Base-by-base conservation (phyloP, 2,888 invertebrate species). In the Bugula neritina region DNA sequence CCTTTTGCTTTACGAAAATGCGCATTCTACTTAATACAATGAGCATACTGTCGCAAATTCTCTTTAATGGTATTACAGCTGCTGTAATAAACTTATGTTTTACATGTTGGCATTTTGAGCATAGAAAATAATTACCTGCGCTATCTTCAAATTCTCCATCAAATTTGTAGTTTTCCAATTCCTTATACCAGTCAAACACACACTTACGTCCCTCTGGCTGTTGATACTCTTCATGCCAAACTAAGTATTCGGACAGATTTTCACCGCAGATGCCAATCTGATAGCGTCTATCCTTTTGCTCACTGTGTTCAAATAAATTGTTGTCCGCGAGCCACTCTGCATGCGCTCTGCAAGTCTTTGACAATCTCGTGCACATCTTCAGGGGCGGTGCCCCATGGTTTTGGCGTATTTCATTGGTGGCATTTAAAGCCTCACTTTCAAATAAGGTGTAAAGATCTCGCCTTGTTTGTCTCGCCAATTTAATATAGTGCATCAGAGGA, bases 281-380 rank as follows among this genome's bases (percentile, higher is more conserved):
- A 23, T 70, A 54, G 35, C 52, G n/a, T 70, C 70, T 70, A 2
- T 70, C 70, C 29, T 70, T 54, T 43, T 5, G 3, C 29, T 43
- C 25, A 54, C 70, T 70, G 52, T 70, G 70, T 29, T 70, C 70
- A 70, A 70, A 70, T 43, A 70, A 43, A 31, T 70, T 43, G 29
- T 70, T 70, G 5, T 13, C 70, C 2, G 27, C 70, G 5, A 70
- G 31, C 70, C 70, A 70, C 23, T 70, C 54, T 23, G 70, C 70
- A 29, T 70, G 70, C 21, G 35, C 43, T 23, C 29, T 21, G 31
- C 52, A 43, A 25, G 25, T 43, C 29, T 70, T 70, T 2, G 52
- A 35, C 52, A 70, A 52, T 54, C 70, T 43, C 5, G 23, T 23
- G 17, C 25, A 29, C 52, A 70, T 10, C 52, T 34, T 43, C 25